phyloP scores from a whole-genome alignment of 2,797 vertebrate species.

The Cuculus canorus region DNA sequence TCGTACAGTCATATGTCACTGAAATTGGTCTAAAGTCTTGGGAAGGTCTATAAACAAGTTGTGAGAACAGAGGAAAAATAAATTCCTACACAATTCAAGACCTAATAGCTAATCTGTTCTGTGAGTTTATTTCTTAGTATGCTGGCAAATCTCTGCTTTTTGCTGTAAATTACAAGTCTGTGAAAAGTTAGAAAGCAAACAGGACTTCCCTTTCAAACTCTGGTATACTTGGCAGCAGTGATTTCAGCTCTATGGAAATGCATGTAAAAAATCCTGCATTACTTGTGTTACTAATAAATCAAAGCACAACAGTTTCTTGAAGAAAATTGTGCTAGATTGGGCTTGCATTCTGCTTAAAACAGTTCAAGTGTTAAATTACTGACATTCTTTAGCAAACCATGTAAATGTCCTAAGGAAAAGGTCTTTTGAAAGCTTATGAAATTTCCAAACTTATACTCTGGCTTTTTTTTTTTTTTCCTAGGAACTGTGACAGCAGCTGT shows the following conservation, averaged over 20 bases:
- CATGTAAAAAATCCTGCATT: slow-evolving; percentile 20
- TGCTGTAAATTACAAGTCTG: neutral
- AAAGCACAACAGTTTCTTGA: neutral
- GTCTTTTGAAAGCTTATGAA: slow-evolving; percentile 61
- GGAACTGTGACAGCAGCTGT: slow-evolving; percentile 70
- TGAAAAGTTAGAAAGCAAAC: neutral
- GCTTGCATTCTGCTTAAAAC: slow-evolving; percentile 24
- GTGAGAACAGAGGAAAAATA: neutral
- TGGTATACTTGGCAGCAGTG: slow-evolving; percentile 6
- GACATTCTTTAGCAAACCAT: slow-evolving; percentile 67
- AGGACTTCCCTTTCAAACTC: neutral
- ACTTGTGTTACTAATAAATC: neutral
- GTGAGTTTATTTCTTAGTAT: neutral
- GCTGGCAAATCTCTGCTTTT: neutral
- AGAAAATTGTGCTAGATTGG: neutral
- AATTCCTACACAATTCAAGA: neutral
- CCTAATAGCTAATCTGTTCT: neutral
- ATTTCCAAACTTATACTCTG: slow-evolving; percentile 63
- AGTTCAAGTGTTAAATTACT: slow-evolving; percentile 62
- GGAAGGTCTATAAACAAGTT: neutral
- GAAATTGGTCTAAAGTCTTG: neutral
- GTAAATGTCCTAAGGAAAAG: slow-evolving; percentile 69
- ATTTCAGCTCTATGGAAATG: slow-evolving; percentile 13
- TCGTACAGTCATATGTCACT: neutral
- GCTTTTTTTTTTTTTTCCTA: neutral